These are phyloP conservation scores for Agrotis segetum DNA, from an alignment of 2,888 invertebrate species.

Conservation along the genomic window DNA sequence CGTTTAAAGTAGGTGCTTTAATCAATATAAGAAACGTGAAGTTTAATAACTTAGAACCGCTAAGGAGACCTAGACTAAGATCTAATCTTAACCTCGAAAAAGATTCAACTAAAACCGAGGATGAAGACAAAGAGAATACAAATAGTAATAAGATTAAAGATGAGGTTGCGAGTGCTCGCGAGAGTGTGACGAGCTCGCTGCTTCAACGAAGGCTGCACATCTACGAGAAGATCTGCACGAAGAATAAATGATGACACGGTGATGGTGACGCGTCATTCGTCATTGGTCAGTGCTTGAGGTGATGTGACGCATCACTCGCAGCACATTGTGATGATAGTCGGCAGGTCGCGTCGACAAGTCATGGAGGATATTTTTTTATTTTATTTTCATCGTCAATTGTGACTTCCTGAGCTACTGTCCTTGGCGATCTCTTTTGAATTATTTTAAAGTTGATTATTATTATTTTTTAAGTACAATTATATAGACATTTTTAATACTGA, in stretches of 20 bases:
- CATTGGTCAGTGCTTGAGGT: no score
- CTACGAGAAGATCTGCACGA: conserved; percentile 29
- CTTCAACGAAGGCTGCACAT: conserved; percentile 27
- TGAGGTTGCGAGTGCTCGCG: not conserved
- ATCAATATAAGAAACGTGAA: not conserved
- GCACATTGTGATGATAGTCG: not conserved
- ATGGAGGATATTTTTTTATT: not conserved
- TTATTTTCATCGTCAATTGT: not conserved
- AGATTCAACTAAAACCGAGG: not conserved
- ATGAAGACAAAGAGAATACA: not conserved
- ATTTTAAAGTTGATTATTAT: not conserved
- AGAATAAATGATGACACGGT: conserved; percentile 20
- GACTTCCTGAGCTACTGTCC: not conserved
- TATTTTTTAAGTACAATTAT: not conserved
- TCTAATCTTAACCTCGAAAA: not conserved
- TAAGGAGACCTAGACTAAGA: not conserved
- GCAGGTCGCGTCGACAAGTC: not conserved
- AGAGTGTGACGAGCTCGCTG: not conserved
- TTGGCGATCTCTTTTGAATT: not conserved
- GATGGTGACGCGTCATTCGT: not conserved
- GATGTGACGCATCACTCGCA: no score
- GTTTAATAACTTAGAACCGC: not conserved
- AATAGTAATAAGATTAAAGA: not conserved
- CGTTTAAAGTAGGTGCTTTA: not conserved
- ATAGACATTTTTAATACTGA: not conserved